Percentiles rank a stretch among this genome's conserved stretches.
These are phyloP conservation scores for Scomberomorus guttatus DNA, from an alignment of 2,797 vertebrate genomes.

Conservation along the genomic window DNA sequence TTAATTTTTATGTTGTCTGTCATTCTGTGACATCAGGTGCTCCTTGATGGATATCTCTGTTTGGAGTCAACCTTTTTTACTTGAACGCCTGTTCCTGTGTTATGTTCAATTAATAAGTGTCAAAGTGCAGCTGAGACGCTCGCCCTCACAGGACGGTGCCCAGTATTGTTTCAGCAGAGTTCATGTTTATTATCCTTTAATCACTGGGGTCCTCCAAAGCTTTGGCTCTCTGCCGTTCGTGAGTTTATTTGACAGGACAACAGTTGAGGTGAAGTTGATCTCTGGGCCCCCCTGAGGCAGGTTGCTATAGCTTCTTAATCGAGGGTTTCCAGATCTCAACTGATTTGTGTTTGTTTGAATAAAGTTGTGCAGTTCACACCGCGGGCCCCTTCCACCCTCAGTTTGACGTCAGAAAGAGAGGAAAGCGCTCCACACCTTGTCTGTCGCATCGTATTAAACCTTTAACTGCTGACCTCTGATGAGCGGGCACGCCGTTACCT, in stretches of 20 bases:
- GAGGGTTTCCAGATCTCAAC: constrained; percentile 47
- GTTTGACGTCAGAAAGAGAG: constrained; percentile 41
- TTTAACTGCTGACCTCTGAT: constrained; percentile 36
- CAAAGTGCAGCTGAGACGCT: constrained; percentile 45
- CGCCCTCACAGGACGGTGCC: constrained; percentile 29
- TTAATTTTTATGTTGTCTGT: not conserved
- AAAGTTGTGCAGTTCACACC: constrained; percentile 39
- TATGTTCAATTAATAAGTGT: constrained; percentile 49
- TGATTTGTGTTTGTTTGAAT: constrained; percentile 74
- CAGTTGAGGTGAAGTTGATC: constrained; percentile 40
- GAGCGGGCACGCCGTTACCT: not conserved
- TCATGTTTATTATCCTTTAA: constrained; percentile 76
- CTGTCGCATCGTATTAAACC: not conserved
- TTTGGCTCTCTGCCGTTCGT: constrained; percentile 21
- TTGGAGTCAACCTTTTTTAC: constrained; percentile 30
- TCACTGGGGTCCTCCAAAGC: constrained; percentile 54
- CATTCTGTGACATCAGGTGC: constrained; percentile 11
- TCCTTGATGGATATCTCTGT: constrained; percentile 21
- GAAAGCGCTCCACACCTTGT: constrained; percentile 26
- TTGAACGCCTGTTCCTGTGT: constrained; percentile 22
- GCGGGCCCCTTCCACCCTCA: not conserved
- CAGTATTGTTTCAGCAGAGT: constrained; percentile 56
- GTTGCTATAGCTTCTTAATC: constrained; percentile 30
- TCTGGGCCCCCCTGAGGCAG: constrained; percentile 13
- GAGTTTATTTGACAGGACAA: constrained; percentile 64